Evolutionary conservation across 2,113 vertebrate species (phyloP).

Genomic region (Ophiodon elongatus): DNA sequence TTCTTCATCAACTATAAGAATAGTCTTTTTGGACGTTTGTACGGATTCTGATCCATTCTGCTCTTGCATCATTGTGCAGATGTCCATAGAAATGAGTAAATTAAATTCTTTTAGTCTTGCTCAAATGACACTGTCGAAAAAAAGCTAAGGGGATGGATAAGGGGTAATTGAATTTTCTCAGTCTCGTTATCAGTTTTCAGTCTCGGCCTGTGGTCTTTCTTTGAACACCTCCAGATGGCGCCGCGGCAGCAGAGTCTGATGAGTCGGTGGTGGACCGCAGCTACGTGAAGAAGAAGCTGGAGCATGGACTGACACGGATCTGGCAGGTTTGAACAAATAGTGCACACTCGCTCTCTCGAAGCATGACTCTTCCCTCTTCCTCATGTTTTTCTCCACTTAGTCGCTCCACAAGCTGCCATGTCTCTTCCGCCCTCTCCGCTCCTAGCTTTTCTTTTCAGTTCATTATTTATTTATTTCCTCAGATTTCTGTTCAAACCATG

Average conservation of each 20-base stretch:
- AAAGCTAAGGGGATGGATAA: neutral
- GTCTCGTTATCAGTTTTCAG: neutral
- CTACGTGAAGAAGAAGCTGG: conserved; percentile 98
- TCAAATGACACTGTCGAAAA: neutral
- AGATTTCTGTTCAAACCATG: neutral
- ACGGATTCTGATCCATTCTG: neutral
- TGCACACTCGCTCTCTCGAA: neutral
- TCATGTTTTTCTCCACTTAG: neutral
- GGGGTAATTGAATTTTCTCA: neutral
- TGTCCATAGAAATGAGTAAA: conserved; percentile 1
- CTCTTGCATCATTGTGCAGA: neutral
- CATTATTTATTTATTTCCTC: too few relatives aligned
- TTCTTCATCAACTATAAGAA: neutral
- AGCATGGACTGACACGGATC: conserved; percentile 95
- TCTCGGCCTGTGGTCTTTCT: neutral
- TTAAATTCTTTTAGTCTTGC: neutral
- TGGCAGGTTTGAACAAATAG: conserved; percentile 90
- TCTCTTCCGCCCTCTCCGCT: neutral
- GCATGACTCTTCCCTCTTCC: neutral
- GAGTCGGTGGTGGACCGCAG: conserved; percentile 92
- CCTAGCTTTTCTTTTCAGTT: neutral
- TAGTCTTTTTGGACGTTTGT: neutral
- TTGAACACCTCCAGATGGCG: conserved; percentile 64
- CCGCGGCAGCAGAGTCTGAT: conserved; percentile 79
- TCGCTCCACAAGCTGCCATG: neutral